phyloP scores from a whole-genome alignment of 53 echinoderm and acorn worm genomes.

The Glandiceps talaboti region DNA sequence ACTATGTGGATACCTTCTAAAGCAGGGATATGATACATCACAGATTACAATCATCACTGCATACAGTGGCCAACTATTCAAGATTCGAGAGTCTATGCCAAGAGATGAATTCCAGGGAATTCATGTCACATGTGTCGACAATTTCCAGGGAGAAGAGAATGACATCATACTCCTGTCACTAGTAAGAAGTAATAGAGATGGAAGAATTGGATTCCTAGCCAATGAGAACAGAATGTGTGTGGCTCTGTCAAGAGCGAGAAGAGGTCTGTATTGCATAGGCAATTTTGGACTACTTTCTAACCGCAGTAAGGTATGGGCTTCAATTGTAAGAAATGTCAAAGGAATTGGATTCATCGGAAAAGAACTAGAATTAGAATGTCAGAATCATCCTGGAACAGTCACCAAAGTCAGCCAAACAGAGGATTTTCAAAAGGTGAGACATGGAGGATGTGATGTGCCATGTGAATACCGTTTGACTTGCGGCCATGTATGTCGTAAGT shows the following conservation, averaged over 20 bases:
- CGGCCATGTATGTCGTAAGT: constrained; percentile 23
- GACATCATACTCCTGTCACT: constrained; percentile 81
- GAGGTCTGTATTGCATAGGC: constrained; percentile 81
- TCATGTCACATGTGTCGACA: constrained; percentile 57
- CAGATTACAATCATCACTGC: constrained; percentile 80
- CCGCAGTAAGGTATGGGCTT: constrained; percentile 29
- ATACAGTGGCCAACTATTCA: constrained; percentile 65
- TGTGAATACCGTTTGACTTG: constrained; percentile 26
- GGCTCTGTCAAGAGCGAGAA: constrained; percentile 69
- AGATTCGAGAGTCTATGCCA: constrained; percentile 43
- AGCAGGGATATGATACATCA: constrained; percentile 47
- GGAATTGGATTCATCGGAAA: constrained; percentile 11
- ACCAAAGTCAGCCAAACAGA: constrained; percentile 12
- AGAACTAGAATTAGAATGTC: constrained; percentile 28
- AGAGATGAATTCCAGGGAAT: constrained; percentile 50
- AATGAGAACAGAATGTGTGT: constrained; percentile 78
- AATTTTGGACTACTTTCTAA: constrained; percentile 38
- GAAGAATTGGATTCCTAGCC: constrained; percentile 61
- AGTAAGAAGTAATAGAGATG: constrained; percentile 69
- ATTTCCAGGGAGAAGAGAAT: constrained; percentile 94
- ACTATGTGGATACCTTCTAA: constrained; percentile 52
- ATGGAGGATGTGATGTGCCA: constrained; percentile 55
- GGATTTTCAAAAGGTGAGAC: constrained; percentile 42
- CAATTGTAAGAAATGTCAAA: constrained; percentile 22
- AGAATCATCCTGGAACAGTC: constrained; percentile 26